Percentiles rank a stretch among this genome's conserved stretches.
These are phyloP conservation scores for Lycaon pictus DNA, from an alignment of 2,113 vertebrate genomes.

Conservation along the genomic window DNA sequence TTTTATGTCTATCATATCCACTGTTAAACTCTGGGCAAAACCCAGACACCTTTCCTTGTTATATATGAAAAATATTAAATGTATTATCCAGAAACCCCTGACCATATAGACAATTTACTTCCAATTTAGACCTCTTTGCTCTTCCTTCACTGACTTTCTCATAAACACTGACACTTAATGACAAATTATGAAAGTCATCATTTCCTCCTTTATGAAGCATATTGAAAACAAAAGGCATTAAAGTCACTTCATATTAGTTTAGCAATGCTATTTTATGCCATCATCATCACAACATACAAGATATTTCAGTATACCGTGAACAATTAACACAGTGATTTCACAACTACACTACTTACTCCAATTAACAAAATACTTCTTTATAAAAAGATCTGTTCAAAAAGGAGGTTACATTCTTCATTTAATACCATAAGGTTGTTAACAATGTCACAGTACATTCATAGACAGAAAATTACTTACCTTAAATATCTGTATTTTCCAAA, in stretches of 20 bases:
- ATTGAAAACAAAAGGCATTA: conserved; percentile 37
- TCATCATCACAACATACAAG: conserved; percentile 59
- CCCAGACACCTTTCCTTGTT: not conserved
- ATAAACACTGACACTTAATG: not conserved
- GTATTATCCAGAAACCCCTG: not conserved
- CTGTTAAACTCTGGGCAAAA: not conserved
- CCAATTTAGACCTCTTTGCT: not conserved
- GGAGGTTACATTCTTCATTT: conserved; percentile 88
- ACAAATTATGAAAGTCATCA: not conserved
- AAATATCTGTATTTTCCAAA: conserved; percentile 43
- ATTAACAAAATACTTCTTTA: conserved; percentile 95
- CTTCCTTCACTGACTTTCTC: not conserved
- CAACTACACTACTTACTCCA: conserved; percentile 84
- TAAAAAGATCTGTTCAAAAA: conserved; percentile 88
- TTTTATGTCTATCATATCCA: not conserved
- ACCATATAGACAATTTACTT: not conserved
- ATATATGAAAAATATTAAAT: not conserved
- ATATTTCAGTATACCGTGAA: conserved; percentile 52
- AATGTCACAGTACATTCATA: conserved; percentile 84
- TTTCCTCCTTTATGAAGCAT: conserved; percentile 33
- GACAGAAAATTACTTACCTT: conserved; percentile 61
- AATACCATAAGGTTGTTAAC: conserved; percentile 78
- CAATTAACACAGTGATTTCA: conserved; percentile 76
- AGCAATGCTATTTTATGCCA: conserved; percentile 66
- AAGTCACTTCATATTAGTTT: not conserved